These are phyloP conservation scores for Echeneis naucrates DNA, from an alignment of 2,797 vertebrate genomes.

Conservation along the genomic window DNA sequence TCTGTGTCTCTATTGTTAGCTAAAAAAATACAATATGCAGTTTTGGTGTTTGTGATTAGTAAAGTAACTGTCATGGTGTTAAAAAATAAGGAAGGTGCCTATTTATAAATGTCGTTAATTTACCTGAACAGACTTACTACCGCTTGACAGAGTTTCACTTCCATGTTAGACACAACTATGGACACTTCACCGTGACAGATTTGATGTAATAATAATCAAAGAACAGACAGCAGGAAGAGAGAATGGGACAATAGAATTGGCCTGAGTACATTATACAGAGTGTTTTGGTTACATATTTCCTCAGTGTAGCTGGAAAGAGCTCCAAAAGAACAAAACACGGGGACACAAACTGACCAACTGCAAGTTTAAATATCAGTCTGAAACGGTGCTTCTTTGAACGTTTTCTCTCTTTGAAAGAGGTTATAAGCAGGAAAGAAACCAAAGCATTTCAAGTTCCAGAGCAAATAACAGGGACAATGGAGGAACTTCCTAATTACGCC, in stretches of 20 bases:
- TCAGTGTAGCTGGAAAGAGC: constrained; percentile 11
- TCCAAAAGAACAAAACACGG: constrained; percentile 43
- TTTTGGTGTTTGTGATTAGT: constrained; percentile 21
- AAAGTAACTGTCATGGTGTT: too few relatives aligned
- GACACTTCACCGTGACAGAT: neutral
- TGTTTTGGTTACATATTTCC: constrained; percentile 15
- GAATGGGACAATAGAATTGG: neutral
- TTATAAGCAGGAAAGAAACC: constrained; percentile 48
- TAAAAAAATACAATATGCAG: neutral
- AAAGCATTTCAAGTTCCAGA: constrained; percentile 55
- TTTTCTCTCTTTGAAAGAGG: constrained; percentile 47
- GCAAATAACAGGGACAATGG: constrained; percentile 68
- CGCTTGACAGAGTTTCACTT: neutral
- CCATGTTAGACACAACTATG: accelerated
- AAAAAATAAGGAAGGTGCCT: neutral
- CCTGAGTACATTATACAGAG: neutral
- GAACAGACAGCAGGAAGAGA: constrained; percentile 2
- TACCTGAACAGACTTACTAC: neutral
- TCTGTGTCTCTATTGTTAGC: neutral
- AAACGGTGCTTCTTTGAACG: constrained; percentile 35
- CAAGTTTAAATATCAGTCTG: constrained; percentile 45
- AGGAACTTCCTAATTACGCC: constrained; percentile 56
- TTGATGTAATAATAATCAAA: neutral
- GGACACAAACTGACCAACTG: neutral
- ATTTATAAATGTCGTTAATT: neutral